Evolutionary conservation across 2,888 invertebrate species (phyloP), one percentile per base, ranked within the genome.

Genomic region (Drosophila trichaetosa): DNA sequence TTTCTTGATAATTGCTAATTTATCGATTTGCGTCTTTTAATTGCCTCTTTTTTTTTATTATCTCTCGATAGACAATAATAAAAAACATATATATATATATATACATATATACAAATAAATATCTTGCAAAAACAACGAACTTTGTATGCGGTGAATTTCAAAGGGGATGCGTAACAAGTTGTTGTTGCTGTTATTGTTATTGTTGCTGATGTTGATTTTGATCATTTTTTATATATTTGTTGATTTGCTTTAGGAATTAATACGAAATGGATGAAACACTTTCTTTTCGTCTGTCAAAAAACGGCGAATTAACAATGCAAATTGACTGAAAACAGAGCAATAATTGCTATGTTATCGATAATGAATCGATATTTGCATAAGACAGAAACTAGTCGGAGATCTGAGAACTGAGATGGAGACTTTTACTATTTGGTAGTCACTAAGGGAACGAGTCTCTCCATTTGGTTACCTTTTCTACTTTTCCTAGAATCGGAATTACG

Each of bases 1-100:
- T 84, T 81, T 80, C 75, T 63, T 40, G 69, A 80, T 83, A 82
- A 83, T 85, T 85, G 83, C 82, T 84, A 87, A 85, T 86, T 86
- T 86, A 86, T 86, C 83, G 83, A 74, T 56, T 49, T 62, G 69
- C 51, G 66, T 59, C 24, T 73, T 82, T 82, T 80, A 79, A 79
- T 79, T 79, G 79, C 68, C 72, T 76, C 2, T 33, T 11, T 33
- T 65, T 78, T 29, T 78, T 78, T 78, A 78, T 78, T 75, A 66
- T 68, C 78, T 72, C 66, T 60, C 71, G 67, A 68, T 65, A 65
- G 66, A 49, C 49, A 69, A 51, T 52, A 62, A 49, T 27, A 40
- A 57, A 42, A 51, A 21, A 31, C 0, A 31, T 31, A 31, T 8
- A 29, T 27, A 27, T 27, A 27, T 31, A 31, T 31, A 31, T 8